Evolutionary conservation across 1,140 invertebrate species (phyloP).

Genomic region (Notospermus geniculatus): DNA sequence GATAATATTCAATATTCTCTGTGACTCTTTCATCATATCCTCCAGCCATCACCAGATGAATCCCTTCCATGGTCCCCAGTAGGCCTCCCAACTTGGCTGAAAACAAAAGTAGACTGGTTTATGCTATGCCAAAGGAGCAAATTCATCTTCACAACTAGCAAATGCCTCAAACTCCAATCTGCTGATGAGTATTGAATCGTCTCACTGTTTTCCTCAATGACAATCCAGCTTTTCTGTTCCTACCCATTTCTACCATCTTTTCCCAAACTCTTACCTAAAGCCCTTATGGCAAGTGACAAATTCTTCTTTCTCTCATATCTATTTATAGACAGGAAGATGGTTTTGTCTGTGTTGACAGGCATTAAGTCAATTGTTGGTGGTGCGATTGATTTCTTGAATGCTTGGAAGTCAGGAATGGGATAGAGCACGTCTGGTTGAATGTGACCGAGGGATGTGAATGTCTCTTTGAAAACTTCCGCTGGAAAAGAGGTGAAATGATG

Average conservation of each 20-base stretch:
- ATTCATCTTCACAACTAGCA: too few species aligned
- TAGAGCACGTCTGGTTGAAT: conserved; percentile 77
- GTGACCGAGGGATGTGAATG: conserved; percentile 70
- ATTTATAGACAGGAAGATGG: conserved; percentile 87
- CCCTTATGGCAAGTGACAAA: conserved; percentile 76
- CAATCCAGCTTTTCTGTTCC: too few species aligned
- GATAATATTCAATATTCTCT: conserved; percentile 87
- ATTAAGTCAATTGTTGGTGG: conserved; percentile 57
- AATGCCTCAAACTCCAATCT: too few species aligned
- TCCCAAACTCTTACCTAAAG: too few species aligned
- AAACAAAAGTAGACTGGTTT: conserved; percentile 13
- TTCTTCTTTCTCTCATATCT: conserved; percentile 98
- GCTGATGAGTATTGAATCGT: too few species aligned
- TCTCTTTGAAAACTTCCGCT: conserved; percentile 75
- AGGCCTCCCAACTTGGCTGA: conserved; percentile 38
- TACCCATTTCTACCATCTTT: too few species aligned
- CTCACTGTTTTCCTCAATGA: too few species aligned
- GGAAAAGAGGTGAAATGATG: conserved; percentile 47
- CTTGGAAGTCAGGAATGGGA: conserved; percentile 84
- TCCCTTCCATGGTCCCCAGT: conserved; percentile 58
- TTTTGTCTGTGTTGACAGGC: conserved; percentile 27
- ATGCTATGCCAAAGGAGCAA: not conserved
- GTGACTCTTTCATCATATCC: conserved; percentile 88
- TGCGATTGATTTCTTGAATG: conserved; percentile 66
- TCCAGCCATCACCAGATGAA: conserved; percentile 91